phyloP scores from a whole-genome alignment of 1,140 invertebrate genomes.

The Danaus melanippus region DNA sequence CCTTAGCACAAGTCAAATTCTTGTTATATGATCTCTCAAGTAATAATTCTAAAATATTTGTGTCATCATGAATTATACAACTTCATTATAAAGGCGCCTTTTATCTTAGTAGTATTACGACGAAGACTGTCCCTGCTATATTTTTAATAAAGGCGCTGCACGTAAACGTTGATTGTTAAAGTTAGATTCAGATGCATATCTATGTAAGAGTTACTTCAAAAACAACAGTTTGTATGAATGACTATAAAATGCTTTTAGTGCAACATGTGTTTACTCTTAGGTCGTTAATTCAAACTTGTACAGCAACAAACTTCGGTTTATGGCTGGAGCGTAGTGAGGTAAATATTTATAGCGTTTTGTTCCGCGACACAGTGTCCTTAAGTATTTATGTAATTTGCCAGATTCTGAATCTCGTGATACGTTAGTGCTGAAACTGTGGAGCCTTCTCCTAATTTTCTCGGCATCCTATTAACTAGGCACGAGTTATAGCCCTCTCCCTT shows the following conservation, averaged over 20 bases:
- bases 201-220: too few relatives aligned
- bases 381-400: slow-evolving; percentile 62
- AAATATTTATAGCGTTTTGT: slow-evolving; percentile 50
- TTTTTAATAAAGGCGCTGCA: too few relatives aligned
- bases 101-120: too few relatives aligned
- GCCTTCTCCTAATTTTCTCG: slow-evolving; percentile 58
- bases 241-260: slow-evolving; percentile 46
- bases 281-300: slow-evolving; percentile 56
- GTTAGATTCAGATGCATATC: too few relatives aligned
- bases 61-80: too few relatives aligned
- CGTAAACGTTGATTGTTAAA: too few relatives aligned
- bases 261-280: slow-evolving; percentile 49
- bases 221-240: slow-evolving; percentile 13
- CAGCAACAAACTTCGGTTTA: slow-evolving; percentile 42
- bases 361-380: slow-evolving; percentile 38
- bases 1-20: too few relatives aligned
- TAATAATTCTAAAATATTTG: too few relatives aligned
- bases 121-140: too few relatives aligned
- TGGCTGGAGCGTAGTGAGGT: slow-evolving; percentile 27
- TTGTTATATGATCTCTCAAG: too few relatives aligned
- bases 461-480: slow-evolving; percentile 58
- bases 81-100: too few relatives aligned
- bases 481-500: slow-evolving; percentile 50
- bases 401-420: slow-evolving; percentile 48
- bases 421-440: slow-evolving; percentile 38